Conservation (phyloP, 2,888 invertebrate genomes). For the Onthophagus sagittarius region DNA sequence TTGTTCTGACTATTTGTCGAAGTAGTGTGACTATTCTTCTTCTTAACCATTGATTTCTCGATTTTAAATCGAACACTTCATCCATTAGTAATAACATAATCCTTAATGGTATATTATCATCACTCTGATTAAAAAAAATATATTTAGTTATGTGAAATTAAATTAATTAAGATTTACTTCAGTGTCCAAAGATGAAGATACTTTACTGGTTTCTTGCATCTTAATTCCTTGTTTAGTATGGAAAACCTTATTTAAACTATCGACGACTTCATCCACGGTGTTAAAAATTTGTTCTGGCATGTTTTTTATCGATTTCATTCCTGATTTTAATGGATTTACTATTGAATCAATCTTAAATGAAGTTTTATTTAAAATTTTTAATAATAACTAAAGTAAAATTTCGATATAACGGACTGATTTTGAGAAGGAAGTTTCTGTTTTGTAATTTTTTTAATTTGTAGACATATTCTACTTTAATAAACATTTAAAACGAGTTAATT, state of each 20-base stretch:
- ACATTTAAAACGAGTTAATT: too few species aligned
- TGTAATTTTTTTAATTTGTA: too few species aligned
- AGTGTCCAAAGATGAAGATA: slow-evolving; percentile 50
- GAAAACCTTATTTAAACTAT: slow-evolving; percentile 75
- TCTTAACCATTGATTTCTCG: slow-evolving; percentile 77
- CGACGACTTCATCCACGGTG: slow-evolving; percentile 80
- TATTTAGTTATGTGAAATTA: not conserved
- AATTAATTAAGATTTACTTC: slow-evolving; percentile 48
- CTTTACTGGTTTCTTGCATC: slow-evolving; percentile 48
- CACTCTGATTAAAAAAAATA: slow-evolving; percentile 46
- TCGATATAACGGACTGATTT: too few species aligned
- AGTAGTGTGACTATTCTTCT: slow-evolving; percentile 71
- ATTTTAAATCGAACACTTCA: slow-evolving; percentile 80
- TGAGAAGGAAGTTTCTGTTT: not conserved
- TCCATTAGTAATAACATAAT: slow-evolving; percentile 77
- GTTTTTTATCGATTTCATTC: slow-evolving; percentile 80
- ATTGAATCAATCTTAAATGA: slow-evolving; percentile 46
- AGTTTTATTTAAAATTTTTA: not conserved
- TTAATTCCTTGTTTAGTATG: slow-evolving; percentile 52
- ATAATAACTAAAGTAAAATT: not conserved
- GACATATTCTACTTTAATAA: too few species aligned
- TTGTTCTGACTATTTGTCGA: slow-evolving; percentile 72
- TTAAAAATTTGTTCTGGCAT: slow-evolving; percentile 86
- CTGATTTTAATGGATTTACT: slow-evolving; percentile 68
- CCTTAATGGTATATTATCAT: slow-evolving; percentile 74